phyloP scores from a whole-genome alignment of 2,113 vertebrate genomes.

The Silurus asotus region DNA sequence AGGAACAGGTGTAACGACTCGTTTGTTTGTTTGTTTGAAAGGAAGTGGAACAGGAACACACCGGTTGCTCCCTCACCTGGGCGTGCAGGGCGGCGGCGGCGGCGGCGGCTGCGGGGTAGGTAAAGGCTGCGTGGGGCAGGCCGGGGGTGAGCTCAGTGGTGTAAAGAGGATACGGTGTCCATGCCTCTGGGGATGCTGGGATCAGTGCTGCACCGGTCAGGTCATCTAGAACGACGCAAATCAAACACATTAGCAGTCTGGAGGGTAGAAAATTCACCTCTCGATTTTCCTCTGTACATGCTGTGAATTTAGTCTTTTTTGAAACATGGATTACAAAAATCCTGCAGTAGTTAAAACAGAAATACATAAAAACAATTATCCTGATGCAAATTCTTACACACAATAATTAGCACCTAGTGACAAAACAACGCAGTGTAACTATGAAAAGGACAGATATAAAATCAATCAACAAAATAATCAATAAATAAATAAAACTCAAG shows the following conservation, averaged over 20 bases:
- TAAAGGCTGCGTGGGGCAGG: constrained; percentile 82
- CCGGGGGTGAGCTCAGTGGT: constrained; percentile 84
- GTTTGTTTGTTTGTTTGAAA: not conserved
- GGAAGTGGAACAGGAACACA: constrained; percentile 20
- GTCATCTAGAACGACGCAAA: constrained; percentile 72
- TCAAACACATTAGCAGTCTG: not conserved
- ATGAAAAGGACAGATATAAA: no score
- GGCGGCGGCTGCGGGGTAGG: constrained; percentile 77
- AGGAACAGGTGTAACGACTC: not conserved
- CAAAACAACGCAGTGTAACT: no score
- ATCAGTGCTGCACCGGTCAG: constrained; percentile 85
- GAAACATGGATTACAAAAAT: not conserved
- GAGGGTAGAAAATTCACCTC: no score
- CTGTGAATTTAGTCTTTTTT: not conserved
- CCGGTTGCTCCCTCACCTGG: constrained; percentile 76
- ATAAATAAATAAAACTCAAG: no score
- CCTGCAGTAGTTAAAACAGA: not conserved
- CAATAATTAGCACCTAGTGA: no score
- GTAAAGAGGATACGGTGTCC: constrained; percentile 86
- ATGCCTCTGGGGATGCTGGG: constrained; percentile 81
- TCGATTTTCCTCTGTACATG: not conserved
- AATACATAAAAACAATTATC: not conserved
- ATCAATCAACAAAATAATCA: no score
- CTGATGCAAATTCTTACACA: no score
- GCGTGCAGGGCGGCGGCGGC: constrained; percentile 81